Percentiles rank a stretch among this genome's conserved stretches.
These are phyloP conservation scores for Varanus komodoensis DNA, from an alignment of 2,113 vertebrate species.

Conservation along the genomic window DNA sequence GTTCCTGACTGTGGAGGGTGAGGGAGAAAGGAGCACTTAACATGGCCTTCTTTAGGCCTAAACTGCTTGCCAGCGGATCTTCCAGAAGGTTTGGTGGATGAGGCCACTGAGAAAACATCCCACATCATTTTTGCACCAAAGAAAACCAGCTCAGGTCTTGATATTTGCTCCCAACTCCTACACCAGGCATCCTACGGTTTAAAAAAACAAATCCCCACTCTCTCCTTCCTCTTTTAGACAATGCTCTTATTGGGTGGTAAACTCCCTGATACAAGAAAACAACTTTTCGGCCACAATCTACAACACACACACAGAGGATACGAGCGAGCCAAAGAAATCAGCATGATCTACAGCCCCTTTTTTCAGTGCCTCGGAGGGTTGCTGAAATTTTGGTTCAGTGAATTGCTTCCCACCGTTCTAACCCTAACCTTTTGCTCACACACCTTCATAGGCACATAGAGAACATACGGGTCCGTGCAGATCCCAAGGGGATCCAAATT, in stretches of 20 bases:
- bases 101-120: conserved; percentile 38
- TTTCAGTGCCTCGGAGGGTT: not conserved
- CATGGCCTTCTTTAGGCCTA: not conserved
- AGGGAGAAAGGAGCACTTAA: not conserved
- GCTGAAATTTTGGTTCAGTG: not conserved
- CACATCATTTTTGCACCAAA: not conserved
- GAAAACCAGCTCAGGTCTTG: conserved; percentile 9
- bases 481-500: not conserved
- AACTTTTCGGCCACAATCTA: not conserved
- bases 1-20: no score
- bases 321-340: not conserved
- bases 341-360: not conserved
- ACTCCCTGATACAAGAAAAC: not conserved
- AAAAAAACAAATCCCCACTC: conserved; percentile 26
- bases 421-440: no score
- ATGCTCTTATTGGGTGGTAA: not conserved
- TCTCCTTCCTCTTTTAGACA: conserved; percentile 13
- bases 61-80: conserved; percentile 15
- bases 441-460: not conserved
- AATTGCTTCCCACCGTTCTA: not conserved
- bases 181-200: not conserved
- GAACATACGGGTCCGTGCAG: not conserved
- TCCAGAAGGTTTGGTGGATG: conserved; percentile 18
- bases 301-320: not conserved
- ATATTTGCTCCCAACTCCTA: not conserved